Base-by-base conservation (phyloP, 2,888 invertebrate species). In the Latheticus oryzae region DNA sequence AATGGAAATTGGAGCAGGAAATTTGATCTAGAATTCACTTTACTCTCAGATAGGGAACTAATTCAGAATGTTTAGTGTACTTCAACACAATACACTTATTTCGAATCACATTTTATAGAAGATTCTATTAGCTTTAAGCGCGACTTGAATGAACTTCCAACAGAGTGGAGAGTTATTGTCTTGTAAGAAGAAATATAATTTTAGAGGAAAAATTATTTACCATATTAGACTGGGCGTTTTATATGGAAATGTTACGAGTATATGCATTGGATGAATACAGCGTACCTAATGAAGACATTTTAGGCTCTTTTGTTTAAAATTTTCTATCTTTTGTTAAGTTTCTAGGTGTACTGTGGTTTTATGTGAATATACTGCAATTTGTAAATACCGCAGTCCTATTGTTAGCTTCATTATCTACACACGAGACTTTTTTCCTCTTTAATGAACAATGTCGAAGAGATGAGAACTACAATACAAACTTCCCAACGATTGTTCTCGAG, bases 331-430 rank as follows among this genome's bases (percentile, higher is more conserved):
- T 47, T 47, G 47, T 33, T 33, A 15, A 13, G 17, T 43, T 30
- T 12, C 35, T n/a, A 35, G 40, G 28, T 43, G 16, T 42, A 35
- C 48, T 13, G 33, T 38, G 38, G 58, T 35, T 58, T 58, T 48
- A 28, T 54, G 28, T 35, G 40, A 47, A 24, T 33, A 33, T 21
- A 33, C 21, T 50, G 43, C 35, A 58, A 58, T 58, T 58, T 58
- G 58, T 58, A 54, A 28, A 38, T 53, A 53, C 43, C 19, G 19
- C 28, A 32, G 30, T 32, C 30, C 53, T 9, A 48, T 54, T 42
- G 58, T 54, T 15, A 43, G 48, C 30, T 47, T 48, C 50, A 58
- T 48, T 48, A 38, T 40, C 28, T 42, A 30, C 13, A 21, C 47
- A 47, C 24, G 47, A 35, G 47, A 45, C 45, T 47, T 47, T 47